Evolutionary conservation across 2,888 invertebrate genomes (phyloP).

Genomic region (Unio delphinus): DNA sequence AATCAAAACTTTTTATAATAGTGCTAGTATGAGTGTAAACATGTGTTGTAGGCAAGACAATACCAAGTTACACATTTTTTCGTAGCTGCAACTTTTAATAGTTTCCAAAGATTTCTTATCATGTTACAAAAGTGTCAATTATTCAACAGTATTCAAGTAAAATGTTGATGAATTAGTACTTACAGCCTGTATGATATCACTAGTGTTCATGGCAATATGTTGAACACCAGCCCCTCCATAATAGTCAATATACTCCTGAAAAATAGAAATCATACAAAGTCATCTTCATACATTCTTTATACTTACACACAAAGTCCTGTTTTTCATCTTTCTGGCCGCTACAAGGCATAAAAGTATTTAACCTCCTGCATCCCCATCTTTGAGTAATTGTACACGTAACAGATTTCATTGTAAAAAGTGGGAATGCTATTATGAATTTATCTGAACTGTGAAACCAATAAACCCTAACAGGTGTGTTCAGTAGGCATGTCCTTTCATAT

Average conservation of each 20-base stretch:
- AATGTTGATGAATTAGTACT: conserved; percentile 18
- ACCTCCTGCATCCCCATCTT: no score
- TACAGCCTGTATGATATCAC: conserved; percentile 90
- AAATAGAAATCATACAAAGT: conserved; percentile 4
- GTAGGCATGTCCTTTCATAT: no score
- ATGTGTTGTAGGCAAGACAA: not conserved
- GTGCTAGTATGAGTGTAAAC: not conserved
- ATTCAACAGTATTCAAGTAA: not conserved
- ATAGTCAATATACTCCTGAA: conserved; percentile 93
- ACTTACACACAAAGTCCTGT: not conserved
- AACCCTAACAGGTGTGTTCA: no score
- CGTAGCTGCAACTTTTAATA: not conserved
- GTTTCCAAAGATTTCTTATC: not conserved
- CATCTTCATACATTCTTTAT: no score
- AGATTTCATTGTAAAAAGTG: no score
- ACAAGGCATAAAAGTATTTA: not conserved
- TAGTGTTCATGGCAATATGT: conserved; percentile 96
- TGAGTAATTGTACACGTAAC: no score
- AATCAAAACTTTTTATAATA: not conserved
- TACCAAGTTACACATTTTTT: not conserved
- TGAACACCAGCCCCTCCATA: conserved; percentile 98
- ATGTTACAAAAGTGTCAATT: not conserved
- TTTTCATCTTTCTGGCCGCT: not conserved
- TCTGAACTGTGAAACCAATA: no score
- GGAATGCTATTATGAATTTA: no score